These are phyloP conservation scores for Enteromius thamalakanensis DNA, from an alignment of 2,797 vertebrate genomes.

Conservation along the genomic window DNA sequence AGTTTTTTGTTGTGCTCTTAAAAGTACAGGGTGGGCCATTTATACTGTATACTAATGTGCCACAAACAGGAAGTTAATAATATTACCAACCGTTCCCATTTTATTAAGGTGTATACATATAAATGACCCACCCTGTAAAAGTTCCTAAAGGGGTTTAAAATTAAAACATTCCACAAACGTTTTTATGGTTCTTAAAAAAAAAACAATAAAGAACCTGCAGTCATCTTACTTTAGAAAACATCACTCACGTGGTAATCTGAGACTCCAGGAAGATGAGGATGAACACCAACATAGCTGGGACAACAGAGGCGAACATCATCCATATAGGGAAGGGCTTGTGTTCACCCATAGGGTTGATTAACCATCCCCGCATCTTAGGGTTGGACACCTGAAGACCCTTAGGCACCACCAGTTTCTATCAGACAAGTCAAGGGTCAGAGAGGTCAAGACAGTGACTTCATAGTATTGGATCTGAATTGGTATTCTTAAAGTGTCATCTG, in stretches of 20 bases:
- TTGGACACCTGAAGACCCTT: slow-evolving; percentile 87
- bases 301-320: slow-evolving; percentile 87
- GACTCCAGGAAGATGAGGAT: slow-evolving; percentile 98
- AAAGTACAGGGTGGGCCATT: not conserved
- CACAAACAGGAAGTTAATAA: too few species aligned
- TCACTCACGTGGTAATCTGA: slow-evolving; percentile 95
- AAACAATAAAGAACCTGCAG: not conserved
- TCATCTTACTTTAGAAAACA: not conserved
- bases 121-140: not conserved
- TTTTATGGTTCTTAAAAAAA: not conserved
- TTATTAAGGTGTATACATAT: too few species aligned
- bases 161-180: not conserved
- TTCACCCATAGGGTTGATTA: slow-evolving; percentile 87
- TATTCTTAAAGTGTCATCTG: not conserved
- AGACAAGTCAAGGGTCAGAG: slow-evolving; percentile 33
- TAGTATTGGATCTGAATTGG: not conserved
- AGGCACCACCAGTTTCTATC: slow-evolving; percentile 93
- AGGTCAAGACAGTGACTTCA: not conserved
- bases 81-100: too few species aligned
- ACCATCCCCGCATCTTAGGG: slow-evolving; percentile 79
- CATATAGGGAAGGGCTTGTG: slow-evolving; percentile 75
- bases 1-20: not conserved
- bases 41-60: too few species aligned
- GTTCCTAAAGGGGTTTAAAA: not conserved
- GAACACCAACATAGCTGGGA: slow-evolving; percentile 92